phyloP scores from a whole-genome alignment of 2,888 invertebrate species.

The Temnothorax rugatulus region DNA sequence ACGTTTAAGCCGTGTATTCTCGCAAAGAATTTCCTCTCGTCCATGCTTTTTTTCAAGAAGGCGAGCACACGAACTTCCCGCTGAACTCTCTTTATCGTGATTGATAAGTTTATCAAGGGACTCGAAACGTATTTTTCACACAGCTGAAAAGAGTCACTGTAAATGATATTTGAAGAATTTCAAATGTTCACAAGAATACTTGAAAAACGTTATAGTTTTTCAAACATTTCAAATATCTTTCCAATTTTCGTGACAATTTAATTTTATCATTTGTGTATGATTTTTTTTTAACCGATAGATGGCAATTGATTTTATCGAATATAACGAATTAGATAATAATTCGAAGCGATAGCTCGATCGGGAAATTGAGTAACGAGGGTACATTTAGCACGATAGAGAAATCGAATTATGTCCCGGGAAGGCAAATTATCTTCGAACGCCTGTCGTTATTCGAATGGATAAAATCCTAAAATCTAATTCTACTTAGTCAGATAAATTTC shows the following conservation, averaged over 20 bases:
- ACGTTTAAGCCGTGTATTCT: conserved; percentile 1
- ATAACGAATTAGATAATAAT: conserved; percentile 44
- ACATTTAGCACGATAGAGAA: conserved; percentile 54
- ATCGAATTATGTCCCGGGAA: conserved; percentile 52
- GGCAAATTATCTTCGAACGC: conserved; percentile 51
- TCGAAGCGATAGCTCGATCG: conserved; percentile 45
- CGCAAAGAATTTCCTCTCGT: conserved; percentile 9
- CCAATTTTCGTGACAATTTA: background rate
- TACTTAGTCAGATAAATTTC: conserved; percentile 23
- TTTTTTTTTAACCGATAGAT: background rate
- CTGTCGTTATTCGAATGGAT: conserved; percentile 48
- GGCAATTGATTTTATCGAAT: conserved; percentile 24
- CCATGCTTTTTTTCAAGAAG: conserved; percentile 34
- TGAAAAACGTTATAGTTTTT: background rate
- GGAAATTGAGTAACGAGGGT: conserved; percentile 35
- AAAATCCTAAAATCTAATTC: conserved; percentile 54
- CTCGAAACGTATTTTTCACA: background rate
- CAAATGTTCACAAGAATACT: background rate
- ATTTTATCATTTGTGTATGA: background rate
- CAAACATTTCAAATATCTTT: conserved; percentile 2
- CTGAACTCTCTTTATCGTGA: background rate
- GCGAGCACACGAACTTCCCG: background rate
- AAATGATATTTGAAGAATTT: background rate
- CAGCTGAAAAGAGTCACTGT: background rate
- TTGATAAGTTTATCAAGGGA: background rate